Evolutionary conservation across 92 coral and sea anemone species (phyloP), one percentile per base, ranked within the genome.

Genomic region (Epizoanthus scotinus): DNA sequence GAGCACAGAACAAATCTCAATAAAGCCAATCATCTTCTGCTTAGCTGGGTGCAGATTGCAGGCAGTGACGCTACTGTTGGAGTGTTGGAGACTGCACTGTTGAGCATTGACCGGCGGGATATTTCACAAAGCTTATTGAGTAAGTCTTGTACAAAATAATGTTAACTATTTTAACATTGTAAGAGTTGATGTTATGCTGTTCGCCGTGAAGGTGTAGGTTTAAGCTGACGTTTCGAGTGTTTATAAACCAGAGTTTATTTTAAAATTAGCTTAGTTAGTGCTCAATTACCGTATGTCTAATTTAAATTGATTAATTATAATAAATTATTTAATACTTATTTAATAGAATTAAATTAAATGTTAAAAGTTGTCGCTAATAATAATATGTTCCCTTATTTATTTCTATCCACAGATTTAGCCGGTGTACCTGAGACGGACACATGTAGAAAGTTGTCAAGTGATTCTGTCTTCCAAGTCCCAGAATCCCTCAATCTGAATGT

Each of bases 51-150:
- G 50, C 83, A 89, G 42, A 72, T 71, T 3, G 57, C 67, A 62
- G 98, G 95, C 2, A 70, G 63, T 12, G 58, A 47, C 29, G 98
- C 98, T 3, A 85, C 93, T 8, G 78, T 89, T 2, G 88, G 88
- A 15, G 40, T 31, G 27, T 86, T 95, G 42, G 90, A 90, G 50
- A 74, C 71, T 21, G 89, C 84, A 38, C 84, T 94, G 42, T 63
- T 86, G 62, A 49, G 73, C 5, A 90, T 86, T 65, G 82, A 84
- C 29, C 86, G 97, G 62, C 88, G 61, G 14, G 92, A 91, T 73
- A 86, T 92, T 60, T 91, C 98, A 1, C 90, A 91, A 49, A 88
- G 68, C 40, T 78, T 92, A 69, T 65, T 87, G 66, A 86, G 94
- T 90, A 78, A 15, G 52, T 47, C 12, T 47, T 47, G 52, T 47